phyloP scores from a whole-genome alignment of 1,140 invertebrate species.

The Formica exsecta region DNA sequence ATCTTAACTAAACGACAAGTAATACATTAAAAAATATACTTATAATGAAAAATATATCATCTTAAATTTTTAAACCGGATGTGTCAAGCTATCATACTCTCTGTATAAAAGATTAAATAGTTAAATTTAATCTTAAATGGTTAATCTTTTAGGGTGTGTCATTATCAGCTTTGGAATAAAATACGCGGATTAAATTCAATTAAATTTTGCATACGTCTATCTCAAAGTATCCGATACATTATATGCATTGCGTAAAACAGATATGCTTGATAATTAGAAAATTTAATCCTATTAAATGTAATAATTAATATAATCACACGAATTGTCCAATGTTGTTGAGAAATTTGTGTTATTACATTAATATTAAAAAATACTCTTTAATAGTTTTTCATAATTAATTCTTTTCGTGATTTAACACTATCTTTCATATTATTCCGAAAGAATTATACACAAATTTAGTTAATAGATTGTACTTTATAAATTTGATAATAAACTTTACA shows the following conservation, averaged over 20 bases:
- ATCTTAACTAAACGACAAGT: neutral
- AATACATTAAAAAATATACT: neutral
- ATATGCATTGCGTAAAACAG: neutral
- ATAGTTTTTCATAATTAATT: neutral
- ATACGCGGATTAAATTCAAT: neutral
- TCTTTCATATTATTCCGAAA: neutral
- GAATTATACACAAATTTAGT: neutral
- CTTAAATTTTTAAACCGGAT: constrained; percentile 29
- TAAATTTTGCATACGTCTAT: neutral
- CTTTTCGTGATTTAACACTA: neutral
- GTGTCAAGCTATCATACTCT: neutral
- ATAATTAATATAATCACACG: constrained; percentile 18
- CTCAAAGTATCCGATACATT: neutral
- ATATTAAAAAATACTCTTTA: neutral
- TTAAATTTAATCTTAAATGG: neutral
- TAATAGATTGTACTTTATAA: neutral
- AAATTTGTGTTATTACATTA: neutral
- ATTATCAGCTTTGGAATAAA: constrained; percentile 4
- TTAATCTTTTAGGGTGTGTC: neutral
- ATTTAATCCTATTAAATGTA: constrained; percentile 11
- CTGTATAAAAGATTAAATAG: neutral
- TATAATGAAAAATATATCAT: neutral
- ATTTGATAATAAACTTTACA: neutral
- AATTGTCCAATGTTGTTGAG: neutral
- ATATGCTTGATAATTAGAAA: neutral